These are phyloP conservation scores for Patiria pectinifera DNA, from an alignment of 53 echinoderm and acorn worm species.

Conservation along the genomic window DNA sequence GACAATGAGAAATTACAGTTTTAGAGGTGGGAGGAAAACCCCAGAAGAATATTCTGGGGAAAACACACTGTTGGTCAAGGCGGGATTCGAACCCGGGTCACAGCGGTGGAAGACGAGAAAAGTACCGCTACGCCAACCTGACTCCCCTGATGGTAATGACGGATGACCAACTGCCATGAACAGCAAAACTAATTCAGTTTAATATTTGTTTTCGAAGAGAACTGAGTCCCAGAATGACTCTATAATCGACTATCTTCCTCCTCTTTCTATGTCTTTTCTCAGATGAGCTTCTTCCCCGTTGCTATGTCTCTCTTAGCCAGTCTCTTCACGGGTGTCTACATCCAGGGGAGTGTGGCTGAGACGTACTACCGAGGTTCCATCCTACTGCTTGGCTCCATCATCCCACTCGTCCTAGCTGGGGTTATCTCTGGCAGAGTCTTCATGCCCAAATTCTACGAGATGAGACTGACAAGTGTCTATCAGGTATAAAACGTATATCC, in stretches of 20 bases:
- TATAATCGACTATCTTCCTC: background rate
- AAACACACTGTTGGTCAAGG: no score
- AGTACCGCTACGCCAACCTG: no score
- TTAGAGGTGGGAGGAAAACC: no score
- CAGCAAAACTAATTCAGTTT: no score
- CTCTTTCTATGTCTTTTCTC: background rate
- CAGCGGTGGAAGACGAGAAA: no score
- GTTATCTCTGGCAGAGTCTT: constrained; percentile 34
- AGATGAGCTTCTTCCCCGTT: constrained; percentile 63
- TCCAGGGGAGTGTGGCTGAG: constrained; percentile 55
- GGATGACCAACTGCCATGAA: no score
- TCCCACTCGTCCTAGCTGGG: constrained; percentile 19
- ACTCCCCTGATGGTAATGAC: no score
- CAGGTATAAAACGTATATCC: constrained; percentile 11
- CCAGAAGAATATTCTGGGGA: no score
- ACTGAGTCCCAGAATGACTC: no score
- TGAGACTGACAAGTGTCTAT: constrained; percentile 57
- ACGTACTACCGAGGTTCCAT: constrained; percentile 56
- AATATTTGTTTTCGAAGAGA: no score
- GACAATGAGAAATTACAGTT: no score
- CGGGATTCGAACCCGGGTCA: no score
- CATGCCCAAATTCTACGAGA: constrained; percentile 55
- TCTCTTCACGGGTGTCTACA: constrained; percentile 62
- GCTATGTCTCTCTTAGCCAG: constrained; percentile 60
- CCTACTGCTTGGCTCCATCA: constrained; percentile 19